Evolutionary conservation across 2,113 vertebrate genomes (phyloP), one percentile per base, ranked within the genome.

Genomic region (Tyrannus savana): DNA sequence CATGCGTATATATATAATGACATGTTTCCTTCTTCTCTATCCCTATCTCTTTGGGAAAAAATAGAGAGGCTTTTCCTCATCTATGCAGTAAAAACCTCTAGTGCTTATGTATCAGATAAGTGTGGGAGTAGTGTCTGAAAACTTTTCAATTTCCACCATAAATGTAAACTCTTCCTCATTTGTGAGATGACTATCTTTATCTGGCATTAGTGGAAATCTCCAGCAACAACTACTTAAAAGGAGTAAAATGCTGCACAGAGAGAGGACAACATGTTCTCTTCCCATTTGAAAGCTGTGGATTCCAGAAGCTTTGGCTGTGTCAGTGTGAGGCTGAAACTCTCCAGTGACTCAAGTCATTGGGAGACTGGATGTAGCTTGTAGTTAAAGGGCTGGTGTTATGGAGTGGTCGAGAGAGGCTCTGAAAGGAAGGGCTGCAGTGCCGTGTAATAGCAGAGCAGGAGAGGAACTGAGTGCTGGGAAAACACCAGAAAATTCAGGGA

Each of bases 271-370:
- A 14, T 55, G 8, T 62, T 73, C 30, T 41, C 74, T 64, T 68
- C 68, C 91, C 46, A 37, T 16, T 59, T 68, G 55, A 88, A 85
- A 83, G 58, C 35, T 87, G 63, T 91, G 35, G 46, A 66, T 85
- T 96, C 49, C 71, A 82, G 53, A 74, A 71, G 21, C 73, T 95
- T 44, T 74, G 55, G 15, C 33, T 80, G 37, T 0, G 0, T 56
- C 56, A 67, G 12, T 62, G 31, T 78, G 86, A 84, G 39, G 81
- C 59, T 95, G 93, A 91, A 95, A 87, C 50, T 96, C 89, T 94
- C 69, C 81, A 85, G 46, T 94, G 87, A 84, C 41, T 87, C 74
- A 84, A 73, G 71, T 55, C 67, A 69, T 83, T 87, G 87, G 58
- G 84, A 85, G 78, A 69, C 12, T 92, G 83, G 77, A 63, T 0